A percentile compares a stretch with the other conserved stretches of the same genome.
Evolutionary conservation across 2,797 vertebrate species (phyloP).

Genomic region (Phataginus tetradactyla): DNA sequence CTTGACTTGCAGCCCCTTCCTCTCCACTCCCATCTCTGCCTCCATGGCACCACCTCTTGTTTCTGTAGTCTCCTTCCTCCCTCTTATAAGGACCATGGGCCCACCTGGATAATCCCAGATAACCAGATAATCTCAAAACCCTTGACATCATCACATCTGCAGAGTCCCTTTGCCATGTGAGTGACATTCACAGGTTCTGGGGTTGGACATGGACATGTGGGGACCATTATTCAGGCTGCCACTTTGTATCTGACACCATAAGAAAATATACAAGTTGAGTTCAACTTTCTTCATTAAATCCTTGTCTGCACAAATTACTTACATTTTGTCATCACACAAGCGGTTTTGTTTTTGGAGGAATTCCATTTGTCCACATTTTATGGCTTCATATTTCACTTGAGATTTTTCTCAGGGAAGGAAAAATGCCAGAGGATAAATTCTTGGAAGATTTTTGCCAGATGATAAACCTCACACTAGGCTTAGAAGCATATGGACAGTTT

Average conservation of each 20-base stretch:
- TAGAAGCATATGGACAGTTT: not conserved
- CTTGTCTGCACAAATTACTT: not conserved
- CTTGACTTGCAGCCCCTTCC: not conserved
- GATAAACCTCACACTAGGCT: not conserved
- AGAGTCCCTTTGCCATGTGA: not conserved
- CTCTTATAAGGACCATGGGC: not conserved
- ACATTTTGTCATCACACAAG: not conserved
- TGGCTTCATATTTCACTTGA: not conserved
- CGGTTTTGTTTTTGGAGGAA: not conserved
- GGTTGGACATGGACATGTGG: not conserved
- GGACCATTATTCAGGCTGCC: not conserved
- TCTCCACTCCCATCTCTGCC: not conserved
- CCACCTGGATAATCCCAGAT: not conserved
- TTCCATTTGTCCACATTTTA: not conserved
- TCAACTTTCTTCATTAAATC: not conserved
- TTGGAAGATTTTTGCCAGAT: not conserved
- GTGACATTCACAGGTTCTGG: not conserved
- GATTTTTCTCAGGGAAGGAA: constrained; percentile 16
- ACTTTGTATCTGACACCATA: not conserved
- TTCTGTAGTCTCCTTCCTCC: not conserved
- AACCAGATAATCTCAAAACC: not conserved
- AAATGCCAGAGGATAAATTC: not conserved
- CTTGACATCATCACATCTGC: not conserved
- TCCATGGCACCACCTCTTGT: not conserved
- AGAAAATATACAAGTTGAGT: not conserved